A percentile compares a stretch with the other conserved stretches of the same genome.
These are phyloP conservation scores for Canis aureus DNA, from an alignment of 2,113 vertebrate genomes.

Conservation along the genomic window DNA sequence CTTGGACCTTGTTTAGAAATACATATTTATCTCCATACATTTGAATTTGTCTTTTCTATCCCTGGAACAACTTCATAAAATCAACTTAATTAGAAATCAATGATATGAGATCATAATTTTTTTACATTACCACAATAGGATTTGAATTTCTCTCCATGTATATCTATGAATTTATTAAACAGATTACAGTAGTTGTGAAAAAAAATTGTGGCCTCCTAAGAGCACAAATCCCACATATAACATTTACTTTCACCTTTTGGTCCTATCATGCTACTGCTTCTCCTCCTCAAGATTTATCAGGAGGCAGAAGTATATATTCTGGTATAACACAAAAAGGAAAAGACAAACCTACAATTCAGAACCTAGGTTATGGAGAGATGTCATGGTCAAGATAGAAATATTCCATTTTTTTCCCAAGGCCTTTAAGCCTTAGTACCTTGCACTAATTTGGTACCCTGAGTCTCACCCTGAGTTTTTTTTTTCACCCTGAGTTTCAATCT, in stretches of 20 bases:
- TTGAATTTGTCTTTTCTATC: not conserved
- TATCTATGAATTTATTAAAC: constrained; percentile 37
- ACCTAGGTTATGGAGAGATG: constrained; percentile 11
- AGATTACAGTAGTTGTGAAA: not conserved
- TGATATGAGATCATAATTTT: constrained; percentile 27
- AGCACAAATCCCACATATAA: constrained; percentile 1
- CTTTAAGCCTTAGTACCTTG: constrained; percentile 47
- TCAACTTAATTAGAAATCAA: not conserved
- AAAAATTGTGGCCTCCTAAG: not conserved
- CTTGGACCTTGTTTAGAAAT: constrained; percentile 57
- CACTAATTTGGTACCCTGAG: constrained; percentile 52
- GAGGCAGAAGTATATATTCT: constrained; percentile 31
- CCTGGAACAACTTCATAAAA: constrained; percentile 27
- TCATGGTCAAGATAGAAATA: constrained; percentile 51
- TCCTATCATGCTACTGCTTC: constrained; percentile 10
- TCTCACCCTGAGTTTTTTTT: not conserved
- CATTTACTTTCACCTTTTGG: constrained; percentile 1
- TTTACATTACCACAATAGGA: not conserved
- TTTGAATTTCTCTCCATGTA: constrained; percentile 11
- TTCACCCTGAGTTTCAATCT: constrained; percentile 15
- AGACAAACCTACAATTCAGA: constrained; percentile 9
- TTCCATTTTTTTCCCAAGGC: constrained; percentile 42
- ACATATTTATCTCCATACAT: constrained; percentile 21
- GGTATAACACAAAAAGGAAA: not conserved
- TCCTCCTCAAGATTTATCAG: constrained; percentile 50